Evolutionary conservation across 2,113 vertebrate genomes (phyloP), one percentile per base, ranked within the genome.

Genomic region (Ploceus nigricollis): DNA sequence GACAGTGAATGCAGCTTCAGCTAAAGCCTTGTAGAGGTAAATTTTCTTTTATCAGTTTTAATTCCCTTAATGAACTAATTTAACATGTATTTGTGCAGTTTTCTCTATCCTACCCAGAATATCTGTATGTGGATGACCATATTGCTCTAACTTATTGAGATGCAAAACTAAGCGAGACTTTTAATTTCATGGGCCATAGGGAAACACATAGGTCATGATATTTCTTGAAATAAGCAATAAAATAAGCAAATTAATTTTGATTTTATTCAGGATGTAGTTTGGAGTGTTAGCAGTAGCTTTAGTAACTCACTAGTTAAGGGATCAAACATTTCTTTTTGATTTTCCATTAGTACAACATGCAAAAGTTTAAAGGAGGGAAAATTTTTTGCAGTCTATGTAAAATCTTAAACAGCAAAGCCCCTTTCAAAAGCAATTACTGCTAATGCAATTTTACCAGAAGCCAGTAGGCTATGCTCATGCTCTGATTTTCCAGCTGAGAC

Each of bases 401-500:
- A 56, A 82, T 22, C 6, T 42, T 80, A 48, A 66, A 40, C 9
- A 85, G 58, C 42, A 73, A 86, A 96, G 17, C 7, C 21, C 33
- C 33, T 73, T 93, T 82, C 60, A 73, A 86, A 85, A 91, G 12
- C 58, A 77, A 56, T 63, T 80, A 50, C 33, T 93, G 76, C 5
- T 53, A 76, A 65, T 66, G 96, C 64, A 97, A 13, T 97, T 96
- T 96, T 85, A 47, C 39, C 47, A 95, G 68, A 82, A 90, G 92
- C 95, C 96, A 96, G 96, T 96, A 97, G 95, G 95, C 95, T 96
- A 96, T 96, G 93, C 96, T 97, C 95, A 54, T 90, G 95, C 78
- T 96, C 95, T 95, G 92, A 77, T 95, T 96, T 97, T 96, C 84
- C 47, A 88, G 84, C 94, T 63, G 71, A 96, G 66, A 47, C 2